phyloP scores from a whole-genome alignment of 2,113 vertebrate genomes.

The Campylomormyrus numenius region DNA sequence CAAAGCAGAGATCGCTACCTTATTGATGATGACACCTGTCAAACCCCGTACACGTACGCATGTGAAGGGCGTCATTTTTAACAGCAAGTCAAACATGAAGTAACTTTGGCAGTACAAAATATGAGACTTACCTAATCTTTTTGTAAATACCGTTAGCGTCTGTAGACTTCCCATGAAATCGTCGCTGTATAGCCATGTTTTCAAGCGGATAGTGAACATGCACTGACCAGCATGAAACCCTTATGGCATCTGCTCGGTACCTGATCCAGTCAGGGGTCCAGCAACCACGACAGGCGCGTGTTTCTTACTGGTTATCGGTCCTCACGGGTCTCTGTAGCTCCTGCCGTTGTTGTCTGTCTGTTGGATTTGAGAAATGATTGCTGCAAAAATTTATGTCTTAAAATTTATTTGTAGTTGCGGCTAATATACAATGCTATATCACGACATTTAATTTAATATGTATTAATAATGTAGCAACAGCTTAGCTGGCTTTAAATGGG shows the following conservation, averaged over 20 bases:
- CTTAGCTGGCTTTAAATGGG: not conserved
- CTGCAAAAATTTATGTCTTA: too few species aligned
- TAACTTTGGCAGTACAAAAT: not conserved
- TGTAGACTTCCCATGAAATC: slow-evolving; percentile 43
- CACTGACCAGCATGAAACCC: not conserved
- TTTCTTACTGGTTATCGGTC: not conserved
- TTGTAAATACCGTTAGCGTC: slow-evolving; percentile 57
- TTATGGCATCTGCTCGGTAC: not conserved
- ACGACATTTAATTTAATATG: not conserved
- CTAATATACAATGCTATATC: not conserved
- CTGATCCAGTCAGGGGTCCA: not conserved
- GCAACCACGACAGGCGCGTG: not conserved
- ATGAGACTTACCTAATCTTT: slow-evolving; percentile 42
- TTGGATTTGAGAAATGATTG: not conserved
- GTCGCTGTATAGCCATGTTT: slow-evolving; percentile 52
- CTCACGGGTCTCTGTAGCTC: not conserved
- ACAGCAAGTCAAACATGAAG: not conserved
- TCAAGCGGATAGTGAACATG: not conserved
- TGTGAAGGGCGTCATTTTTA: not conserved
- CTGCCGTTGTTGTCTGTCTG: not conserved
- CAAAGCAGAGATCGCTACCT: too few species aligned
- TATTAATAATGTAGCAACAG: not conserved
- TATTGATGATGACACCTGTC: not conserved
- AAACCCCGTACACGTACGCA: not conserved
- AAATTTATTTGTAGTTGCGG: not conserved